Evolutionary conservation across 1,140 invertebrate genomes (phyloP).

Genomic region (Acyrthosiphon pisum): DNA sequence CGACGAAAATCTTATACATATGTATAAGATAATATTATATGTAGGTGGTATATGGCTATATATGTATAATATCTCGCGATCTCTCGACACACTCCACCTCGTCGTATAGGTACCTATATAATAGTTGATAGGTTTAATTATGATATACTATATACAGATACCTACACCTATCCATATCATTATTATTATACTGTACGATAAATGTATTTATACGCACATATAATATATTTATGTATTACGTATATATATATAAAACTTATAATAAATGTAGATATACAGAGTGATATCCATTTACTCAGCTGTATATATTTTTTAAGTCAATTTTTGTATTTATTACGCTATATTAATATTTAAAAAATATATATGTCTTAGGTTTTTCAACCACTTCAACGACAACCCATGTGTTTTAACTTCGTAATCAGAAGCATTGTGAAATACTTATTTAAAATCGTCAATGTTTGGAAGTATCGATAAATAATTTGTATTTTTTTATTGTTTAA

Average conservation of each 20-base stretch:
- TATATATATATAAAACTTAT: too few relatives aligned
- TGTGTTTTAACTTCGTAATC: too few relatives aligned
- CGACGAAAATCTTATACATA: slow-evolving; percentile 5
- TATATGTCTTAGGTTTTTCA: too few relatives aligned
- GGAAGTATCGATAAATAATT: not conserved
- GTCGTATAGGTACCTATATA: not conserved
- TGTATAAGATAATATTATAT: not conserved
- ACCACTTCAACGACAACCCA: too few relatives aligned
- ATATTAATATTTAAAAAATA: too few relatives aligned
- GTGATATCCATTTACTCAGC: not conserved
- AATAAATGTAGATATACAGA: not conserved
- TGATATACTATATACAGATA: not conserved
- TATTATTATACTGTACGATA: not conserved
- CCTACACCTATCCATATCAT: not conserved
- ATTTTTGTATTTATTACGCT: too few relatives aligned
- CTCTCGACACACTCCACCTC: not conserved
- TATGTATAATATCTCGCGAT: not conserved
- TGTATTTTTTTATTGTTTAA: not conserved
- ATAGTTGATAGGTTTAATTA: too few relatives aligned
- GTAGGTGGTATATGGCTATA: too few relatives aligned
- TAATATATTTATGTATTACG: not conserved
- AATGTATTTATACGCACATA: not conserved
- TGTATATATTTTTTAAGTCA: not conserved
- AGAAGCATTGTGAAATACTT: not conserved
- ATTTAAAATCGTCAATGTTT: not conserved